phyloP scores from a whole-genome alignment of 2,113 vertebrate species.

The Odontesthes bonariensis region DNA sequence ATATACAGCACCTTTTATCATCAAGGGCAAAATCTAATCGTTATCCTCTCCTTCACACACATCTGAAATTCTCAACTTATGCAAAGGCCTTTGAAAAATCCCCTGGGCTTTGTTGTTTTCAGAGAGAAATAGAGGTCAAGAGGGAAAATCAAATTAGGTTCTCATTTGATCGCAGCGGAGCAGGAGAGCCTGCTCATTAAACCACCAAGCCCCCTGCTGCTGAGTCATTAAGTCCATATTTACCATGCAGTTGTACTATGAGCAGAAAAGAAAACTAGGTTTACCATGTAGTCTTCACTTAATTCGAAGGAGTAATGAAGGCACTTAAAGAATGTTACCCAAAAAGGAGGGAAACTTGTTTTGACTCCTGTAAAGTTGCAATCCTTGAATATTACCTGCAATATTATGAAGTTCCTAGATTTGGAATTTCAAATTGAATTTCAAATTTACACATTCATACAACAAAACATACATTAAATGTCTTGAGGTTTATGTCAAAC shows the following conservation, averaged over 20 bases:
- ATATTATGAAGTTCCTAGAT: not conserved
- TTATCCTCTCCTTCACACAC: conserved; percentile 35
- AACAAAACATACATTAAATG: conserved; percentile 3
- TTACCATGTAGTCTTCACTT: conserved; percentile 33
- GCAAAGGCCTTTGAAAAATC: conserved; percentile 51
- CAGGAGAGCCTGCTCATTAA: conserved; percentile 67
- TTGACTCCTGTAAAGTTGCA: not conserved
- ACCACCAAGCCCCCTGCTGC: conserved; percentile 59
- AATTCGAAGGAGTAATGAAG: conserved; percentile 40
- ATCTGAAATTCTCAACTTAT: conserved; percentile 21
- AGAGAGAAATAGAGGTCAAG: conserved; percentile 75
- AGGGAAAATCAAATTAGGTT: conserved; percentile 73
- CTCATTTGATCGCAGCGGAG: conserved; percentile 68
- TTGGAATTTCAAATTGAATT: not conserved
- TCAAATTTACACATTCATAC: not conserved
- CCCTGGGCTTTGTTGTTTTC: conserved; percentile 61
- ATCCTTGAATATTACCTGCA: conserved; percentile 1
- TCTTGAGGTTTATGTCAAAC: conserved; percentile 12
- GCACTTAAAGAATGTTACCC: conserved; percentile 7
- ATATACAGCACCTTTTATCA: conserved; percentile 1
- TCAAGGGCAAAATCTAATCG: conserved; percentile 22
- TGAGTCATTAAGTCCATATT: conserved; percentile 72
- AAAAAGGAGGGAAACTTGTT: not conserved
- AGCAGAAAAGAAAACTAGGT: conserved; percentile 24
- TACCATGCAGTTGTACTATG: conserved; percentile 46